Percentiles rank a stretch among this genome's conserved stretches.
These are phyloP conservation scores for Orthonevra nobilis DNA, from an alignment of 2,888 invertebrate genomes.

Conservation along the genomic window DNA sequence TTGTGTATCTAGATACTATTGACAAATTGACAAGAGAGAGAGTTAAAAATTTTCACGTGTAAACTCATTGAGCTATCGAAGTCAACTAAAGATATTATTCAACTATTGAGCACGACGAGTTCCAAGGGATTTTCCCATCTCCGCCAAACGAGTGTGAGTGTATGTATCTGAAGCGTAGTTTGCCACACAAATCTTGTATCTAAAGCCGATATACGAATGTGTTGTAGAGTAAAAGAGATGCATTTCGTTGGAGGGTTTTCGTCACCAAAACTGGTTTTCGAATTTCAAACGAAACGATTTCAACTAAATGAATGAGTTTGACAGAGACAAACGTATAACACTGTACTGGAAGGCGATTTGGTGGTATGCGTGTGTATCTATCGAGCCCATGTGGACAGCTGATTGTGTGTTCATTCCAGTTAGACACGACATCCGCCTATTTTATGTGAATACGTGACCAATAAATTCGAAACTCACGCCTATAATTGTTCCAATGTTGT, in stretches of 20 bases:
- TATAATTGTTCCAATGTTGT: slow-evolving; percentile 57
- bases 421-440: slow-evolving; percentile 65
- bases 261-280: slow-evolving; percentile 66
- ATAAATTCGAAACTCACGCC: slow-evolving; percentile 69
- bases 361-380: slow-evolving; percentile 34
- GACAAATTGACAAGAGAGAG: slow-evolving; percentile 72
- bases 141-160: slow-evolving; percentile 40
- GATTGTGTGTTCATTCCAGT: slow-evolving; percentile 67
- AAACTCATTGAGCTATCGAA: slow-evolving; percentile 81
- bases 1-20: slow-evolving; percentile 69
- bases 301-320: slow-evolving; percentile 9
- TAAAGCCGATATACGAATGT: slow-evolving; percentile 12
- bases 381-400: slow-evolving; percentile 67
- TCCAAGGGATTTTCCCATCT: slow-evolving; percentile 70
- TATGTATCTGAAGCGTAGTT: slow-evolving; percentile 60
- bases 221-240: slow-evolving; percentile 22
- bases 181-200: slow-evolving; percentile 51
- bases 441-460: slow-evolving; percentile 68
- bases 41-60: slow-evolving; percentile 79
- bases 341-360: slow-evolving; percentile 14
- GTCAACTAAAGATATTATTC: slow-evolving; percentile 80
- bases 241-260: slow-evolving; percentile 36
- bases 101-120: slow-evolving; percentile 74
- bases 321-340: slow-evolving; percentile 35
- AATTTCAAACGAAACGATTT: slow-evolving; percentile 25